Conservation (phyloP, 2,113 vertebrate genomes). For the Cynoglossus semilaevis region DNA sequence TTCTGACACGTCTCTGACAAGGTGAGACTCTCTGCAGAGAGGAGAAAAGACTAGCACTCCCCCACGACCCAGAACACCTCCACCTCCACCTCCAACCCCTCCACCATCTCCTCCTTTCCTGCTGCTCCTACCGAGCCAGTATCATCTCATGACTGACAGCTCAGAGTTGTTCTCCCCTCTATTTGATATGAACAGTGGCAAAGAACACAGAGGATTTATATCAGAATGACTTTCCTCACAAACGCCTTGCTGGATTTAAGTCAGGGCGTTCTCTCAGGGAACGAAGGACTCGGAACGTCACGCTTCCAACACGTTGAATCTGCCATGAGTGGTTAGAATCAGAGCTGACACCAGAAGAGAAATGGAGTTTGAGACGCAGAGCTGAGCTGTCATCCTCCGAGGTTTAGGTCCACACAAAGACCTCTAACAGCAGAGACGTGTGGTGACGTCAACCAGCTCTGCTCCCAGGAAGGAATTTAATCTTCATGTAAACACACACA, state of each 20-base stretch:
- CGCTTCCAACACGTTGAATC: no score
- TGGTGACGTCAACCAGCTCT: no score
- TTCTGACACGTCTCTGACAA: constrained; percentile 64
- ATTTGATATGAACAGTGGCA: no score
- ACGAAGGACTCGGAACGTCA: constrained; percentile 13
- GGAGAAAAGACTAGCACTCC: background rate
- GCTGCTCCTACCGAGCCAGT: constrained; percentile 4
- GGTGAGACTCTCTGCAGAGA: constrained; percentile 56
- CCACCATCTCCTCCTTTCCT: background rate
- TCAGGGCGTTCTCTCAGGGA: constrained; percentile 1
- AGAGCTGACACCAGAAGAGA: constrained; percentile 45
- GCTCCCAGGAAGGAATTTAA: background rate
- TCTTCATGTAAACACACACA: no score
- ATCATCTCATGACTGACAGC: constrained; percentile 45
- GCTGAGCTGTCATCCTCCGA: constrained; percentile 42
- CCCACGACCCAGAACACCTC: background rate
- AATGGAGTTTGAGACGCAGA: constrained; percentile 50
- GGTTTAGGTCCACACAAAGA: constrained; percentile 33
- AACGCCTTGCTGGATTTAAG: no score
- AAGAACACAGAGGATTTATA: no score
- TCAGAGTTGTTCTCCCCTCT: background rate
- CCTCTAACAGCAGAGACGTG: no score
- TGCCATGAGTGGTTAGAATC: constrained; percentile 25
- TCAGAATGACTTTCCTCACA: no score
- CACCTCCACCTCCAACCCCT: background rate